Evolutionary conservation across 1,140 invertebrate genomes (phyloP).

Genomic region (Calephelis virginiensis): DNA sequence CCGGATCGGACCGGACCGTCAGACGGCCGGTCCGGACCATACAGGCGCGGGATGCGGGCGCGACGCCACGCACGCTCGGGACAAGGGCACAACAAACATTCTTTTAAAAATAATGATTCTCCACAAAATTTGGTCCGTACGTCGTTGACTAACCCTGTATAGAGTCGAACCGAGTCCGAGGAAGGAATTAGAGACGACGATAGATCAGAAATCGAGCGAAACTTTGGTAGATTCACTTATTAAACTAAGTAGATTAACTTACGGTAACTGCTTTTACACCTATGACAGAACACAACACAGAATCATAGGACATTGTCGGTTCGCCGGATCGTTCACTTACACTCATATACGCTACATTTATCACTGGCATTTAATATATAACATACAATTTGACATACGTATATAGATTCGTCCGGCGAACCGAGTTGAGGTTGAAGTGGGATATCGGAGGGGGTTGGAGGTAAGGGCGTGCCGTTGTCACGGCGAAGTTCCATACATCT

Average conservation of each 20-base stretch:
- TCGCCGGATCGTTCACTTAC: conserved; percentile 18
- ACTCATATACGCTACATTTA: conserved; percentile 13
- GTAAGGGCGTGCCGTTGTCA: conserved; percentile 32
- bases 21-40: conserved; percentile 19
- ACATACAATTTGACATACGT: conserved; percentile 19
- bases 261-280: conserved; percentile 70
- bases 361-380: conserved; percentile 11
- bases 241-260: conserved; percentile 68
- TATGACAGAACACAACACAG: conserved; percentile 25
- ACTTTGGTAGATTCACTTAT: conserved; percentile 72
- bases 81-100: conserved; percentile 48
- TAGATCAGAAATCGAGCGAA: conserved; percentile 54
- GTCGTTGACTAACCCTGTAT: conserved; percentile 59
- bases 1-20: conserved; percentile 22
- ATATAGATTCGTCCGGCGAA: conserved; percentile 25
- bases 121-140: conserved; percentile 58
- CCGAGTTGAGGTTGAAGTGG: conserved; percentile 3
- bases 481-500: conserved; percentile 38
- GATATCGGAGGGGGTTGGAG: conserved; percentile 25
- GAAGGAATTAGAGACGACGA: conserved; percentile 53
- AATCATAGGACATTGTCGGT: conserved; percentile 19
- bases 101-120: conserved; percentile 47
- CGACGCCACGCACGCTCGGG: conserved; percentile 43
- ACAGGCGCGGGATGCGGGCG: conserved; percentile 23
- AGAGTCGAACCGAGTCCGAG: conserved; percentile 49